A percentile compares a stretch with the other conserved stretches of the same genome.
These are phyloP conservation scores for Ruditapes philippinarum DNA, from an alignment of 1,140 invertebrate genomes.

Conservation along the genomic window DNA sequence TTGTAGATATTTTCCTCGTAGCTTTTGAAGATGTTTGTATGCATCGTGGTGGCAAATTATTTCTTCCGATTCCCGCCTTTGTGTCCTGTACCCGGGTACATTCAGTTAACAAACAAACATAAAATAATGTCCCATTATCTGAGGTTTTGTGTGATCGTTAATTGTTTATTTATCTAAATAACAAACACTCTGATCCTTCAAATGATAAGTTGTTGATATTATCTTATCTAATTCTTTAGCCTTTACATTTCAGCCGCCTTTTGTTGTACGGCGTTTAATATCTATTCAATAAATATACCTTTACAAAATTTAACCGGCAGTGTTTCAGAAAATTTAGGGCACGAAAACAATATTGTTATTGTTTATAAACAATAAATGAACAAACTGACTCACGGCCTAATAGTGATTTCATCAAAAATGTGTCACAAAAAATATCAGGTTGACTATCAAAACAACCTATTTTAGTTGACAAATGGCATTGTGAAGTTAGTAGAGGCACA, in stretches of 20 bases:
- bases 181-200: neutral
- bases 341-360: conserved; percentile 35
- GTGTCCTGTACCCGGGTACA: too few species aligned
- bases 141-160: neutral
- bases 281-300: conserved; percentile 13
- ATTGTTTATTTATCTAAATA: neutral
- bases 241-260: neutral
- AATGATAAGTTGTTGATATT: neutral
- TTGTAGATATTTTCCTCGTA: too few species aligned
- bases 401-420: conserved; percentile 33
- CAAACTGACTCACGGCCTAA: conserved; percentile 26
- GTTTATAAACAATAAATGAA: conserved; percentile 24
- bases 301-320: conserved; percentile 23
- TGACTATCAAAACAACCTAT: conserved; percentile 10
- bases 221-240: neutral
- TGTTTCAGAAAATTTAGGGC: neutral
- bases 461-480: conserved; percentile 47
- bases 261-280: neutral
- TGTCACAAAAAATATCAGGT: conserved; percentile 59
- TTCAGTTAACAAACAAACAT: too few species aligned
- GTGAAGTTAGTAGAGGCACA: neutral
- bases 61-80: too few species aligned
- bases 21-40: too few species aligned
- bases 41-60: too few species aligned
- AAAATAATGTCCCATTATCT: too few species aligned